Conservation (phyloP, 2,113 vertebrate genomes). For the Vireo altiloquus region DNA sequence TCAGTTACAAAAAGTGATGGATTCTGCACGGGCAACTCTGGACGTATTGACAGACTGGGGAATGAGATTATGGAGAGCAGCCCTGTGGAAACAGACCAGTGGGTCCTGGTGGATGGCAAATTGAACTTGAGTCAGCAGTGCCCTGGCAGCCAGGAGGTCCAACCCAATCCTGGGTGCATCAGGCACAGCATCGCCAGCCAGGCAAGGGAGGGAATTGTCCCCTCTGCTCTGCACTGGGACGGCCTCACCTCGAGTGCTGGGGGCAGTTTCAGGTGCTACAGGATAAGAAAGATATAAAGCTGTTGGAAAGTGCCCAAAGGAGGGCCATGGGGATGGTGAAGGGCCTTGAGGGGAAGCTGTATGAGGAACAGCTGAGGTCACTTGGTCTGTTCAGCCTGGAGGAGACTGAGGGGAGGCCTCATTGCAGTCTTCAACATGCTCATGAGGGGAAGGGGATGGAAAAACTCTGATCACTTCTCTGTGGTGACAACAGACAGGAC, state of each 20-base stretch:
- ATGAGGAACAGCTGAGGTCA: background rate
- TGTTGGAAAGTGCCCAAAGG: background rate
- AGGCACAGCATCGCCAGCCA: fast-evolving
- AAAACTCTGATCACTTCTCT: background rate
- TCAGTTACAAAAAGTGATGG: background rate
- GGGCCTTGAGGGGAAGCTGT: background rate
- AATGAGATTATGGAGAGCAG: background rate
- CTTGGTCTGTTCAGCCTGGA: background rate
- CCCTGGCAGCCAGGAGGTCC: background rate
- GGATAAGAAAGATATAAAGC: background rate
- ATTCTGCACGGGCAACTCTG: background rate
- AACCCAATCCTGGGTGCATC: fast-evolving
- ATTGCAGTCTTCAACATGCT: background rate
- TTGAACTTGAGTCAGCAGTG: background rate
- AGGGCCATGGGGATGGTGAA: background rate
- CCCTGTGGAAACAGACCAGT: background rate
- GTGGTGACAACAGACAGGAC: background rate
- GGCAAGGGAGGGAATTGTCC: background rate
- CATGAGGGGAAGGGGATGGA: background rate
- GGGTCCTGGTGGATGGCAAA: fast-evolving
- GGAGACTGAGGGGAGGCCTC: background rate
- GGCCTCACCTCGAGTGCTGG: background rate
- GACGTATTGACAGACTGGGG: background rate
- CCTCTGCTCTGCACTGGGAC: background rate
- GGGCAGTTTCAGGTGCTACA: background rate